Conservation (phyloP, 2,113 vertebrate species). For the Lophius piscatorius region DNA sequence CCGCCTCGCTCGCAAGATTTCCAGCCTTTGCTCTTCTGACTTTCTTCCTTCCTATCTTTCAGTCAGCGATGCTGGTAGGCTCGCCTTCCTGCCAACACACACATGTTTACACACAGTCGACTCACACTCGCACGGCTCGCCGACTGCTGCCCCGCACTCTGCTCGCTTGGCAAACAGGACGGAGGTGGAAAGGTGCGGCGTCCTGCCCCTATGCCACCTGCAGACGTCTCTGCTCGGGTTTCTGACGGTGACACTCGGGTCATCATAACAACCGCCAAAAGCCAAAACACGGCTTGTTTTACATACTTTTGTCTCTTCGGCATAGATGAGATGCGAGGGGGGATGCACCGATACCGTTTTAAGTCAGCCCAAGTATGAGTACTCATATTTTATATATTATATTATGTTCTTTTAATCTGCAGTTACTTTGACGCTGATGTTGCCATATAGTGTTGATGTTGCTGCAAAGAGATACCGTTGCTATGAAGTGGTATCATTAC, state of each 20-base stretch:
- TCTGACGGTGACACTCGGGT: constrained; percentile 53
- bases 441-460: too few relatives aligned
- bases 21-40: constrained; percentile 65
- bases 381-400: too few relatives aligned
- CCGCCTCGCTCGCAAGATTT: constrained; percentile 67
- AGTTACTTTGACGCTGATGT: too few relatives aligned
- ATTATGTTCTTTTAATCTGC: too few relatives aligned
- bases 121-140: constrained; percentile 27
- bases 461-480: too few relatives aligned
- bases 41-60: constrained; percentile 71
- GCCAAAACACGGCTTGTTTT: constrained; percentile 51
- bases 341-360: too few relatives aligned
- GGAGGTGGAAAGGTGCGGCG: constrained; percentile 45
- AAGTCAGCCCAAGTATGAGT: too few relatives aligned
- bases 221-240: constrained; percentile 60
- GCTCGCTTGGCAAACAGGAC: constrained; percentile 50
- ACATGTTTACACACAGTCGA: constrained; percentile 26
- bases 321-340: neutral
- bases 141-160: constrained; percentile 57
- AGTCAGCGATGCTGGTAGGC: constrained; percentile 64
- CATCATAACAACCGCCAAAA: constrained; percentile 47
- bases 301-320: constrained; percentile 43
- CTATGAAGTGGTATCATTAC: too few relatives aligned
- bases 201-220: constrained; percentile 59
- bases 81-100: constrained; percentile 43